phyloP scores from a whole-genome alignment of 2,113 vertebrate species.

The Onychostruthus taczanowskii region DNA sequence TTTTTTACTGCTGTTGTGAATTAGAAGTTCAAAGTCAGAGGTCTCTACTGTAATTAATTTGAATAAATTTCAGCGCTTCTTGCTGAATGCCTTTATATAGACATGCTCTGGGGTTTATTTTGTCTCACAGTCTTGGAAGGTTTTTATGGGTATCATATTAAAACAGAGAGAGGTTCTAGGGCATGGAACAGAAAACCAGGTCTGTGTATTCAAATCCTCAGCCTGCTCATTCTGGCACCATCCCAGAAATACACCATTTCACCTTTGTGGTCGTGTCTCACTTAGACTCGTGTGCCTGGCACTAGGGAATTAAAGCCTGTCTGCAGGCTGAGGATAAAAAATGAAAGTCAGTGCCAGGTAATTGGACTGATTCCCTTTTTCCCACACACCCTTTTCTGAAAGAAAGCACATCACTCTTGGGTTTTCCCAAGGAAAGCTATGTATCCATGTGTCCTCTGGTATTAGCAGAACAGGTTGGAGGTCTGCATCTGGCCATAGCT shows the following conservation, averaged over 20 bases:
- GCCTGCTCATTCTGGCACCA: neutral
- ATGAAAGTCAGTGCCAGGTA: neutral
- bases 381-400: neutral
- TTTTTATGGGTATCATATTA: neutral
- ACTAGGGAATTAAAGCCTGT: neutral
- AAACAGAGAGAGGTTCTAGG: neutral
- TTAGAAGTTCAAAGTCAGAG: constrained; percentile 46
- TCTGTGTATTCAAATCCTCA: neutral
- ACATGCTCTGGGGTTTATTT: neutral
- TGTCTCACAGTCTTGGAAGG: neutral
- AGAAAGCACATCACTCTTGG: neutral
- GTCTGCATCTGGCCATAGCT: accelerated
- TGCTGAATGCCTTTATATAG: constrained; percentile 19
- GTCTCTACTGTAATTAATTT: constrained; percentile 66
- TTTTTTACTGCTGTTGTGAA: constrained; percentile 70
- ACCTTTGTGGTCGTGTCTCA: neutral
- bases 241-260: neutral
- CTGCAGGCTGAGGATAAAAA: neutral
- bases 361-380: neutral
- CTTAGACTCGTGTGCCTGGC: neutral
- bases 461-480: neutral
- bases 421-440: neutral
- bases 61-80: constrained; percentile 64
- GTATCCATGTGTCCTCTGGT: neutral
- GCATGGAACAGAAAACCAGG: neutral